These are phyloP conservation scores for Drosophila rubida DNA, from an alignment of 2,888 invertebrate genomes.

Conservation along the genomic window DNA sequence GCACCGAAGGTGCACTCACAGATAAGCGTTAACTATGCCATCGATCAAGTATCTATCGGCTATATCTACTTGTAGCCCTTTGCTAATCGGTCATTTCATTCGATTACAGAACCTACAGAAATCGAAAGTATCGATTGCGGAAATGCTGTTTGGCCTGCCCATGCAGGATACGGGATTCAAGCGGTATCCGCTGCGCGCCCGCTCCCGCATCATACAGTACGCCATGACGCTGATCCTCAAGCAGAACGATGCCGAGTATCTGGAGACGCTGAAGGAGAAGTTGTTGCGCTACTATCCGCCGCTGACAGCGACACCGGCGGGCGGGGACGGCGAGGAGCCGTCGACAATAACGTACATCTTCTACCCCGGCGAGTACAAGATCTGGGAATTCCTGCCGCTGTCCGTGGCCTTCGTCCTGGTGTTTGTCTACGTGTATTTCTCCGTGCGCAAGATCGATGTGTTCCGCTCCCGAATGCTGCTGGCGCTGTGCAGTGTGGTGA, in stretches of 20 bases:
- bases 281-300: slow-evolving; percentile 90
- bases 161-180: slow-evolving; percentile 96
- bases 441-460: slow-evolving; percentile 94
- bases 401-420: slow-evolving; percentile 93
- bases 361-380: slow-evolving; percentile 95
- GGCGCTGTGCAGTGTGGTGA: slow-evolving; percentile 95
- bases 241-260: slow-evolving; percentile 91
- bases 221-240: slow-evolving; percentile 95
- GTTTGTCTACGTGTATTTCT: slow-evolving; percentile 97
- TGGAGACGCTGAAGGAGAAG: slow-evolving; percentile 90
- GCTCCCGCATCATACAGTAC: slow-evolving; percentile 94
- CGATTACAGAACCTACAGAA: slow-evolving; percentile 90
- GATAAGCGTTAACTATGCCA: slow-evolving; percentile 24
- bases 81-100: slow-evolving; percentile 21
- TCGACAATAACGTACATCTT: slow-evolving; percentile 88
- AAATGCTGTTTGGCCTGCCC: slow-evolving; percentile 96
- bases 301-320: slow-evolving; percentile 81
- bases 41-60: slow-evolving; percentile 9
- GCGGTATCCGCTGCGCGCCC: slow-evolving; percentile 92
- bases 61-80: neutral
- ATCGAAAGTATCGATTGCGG: slow-evolving; percentile 92
- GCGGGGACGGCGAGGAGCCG: slow-evolving; percentile 52
- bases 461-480: slow-evolving; percentile 86
- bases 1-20: slow-evolving; percentile 5
- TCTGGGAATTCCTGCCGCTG: slow-evolving; percentile 93